Base-by-base conservation (phyloP, 2,797 vertebrate genomes). In the Mormyrops boulengeri region DNA sequence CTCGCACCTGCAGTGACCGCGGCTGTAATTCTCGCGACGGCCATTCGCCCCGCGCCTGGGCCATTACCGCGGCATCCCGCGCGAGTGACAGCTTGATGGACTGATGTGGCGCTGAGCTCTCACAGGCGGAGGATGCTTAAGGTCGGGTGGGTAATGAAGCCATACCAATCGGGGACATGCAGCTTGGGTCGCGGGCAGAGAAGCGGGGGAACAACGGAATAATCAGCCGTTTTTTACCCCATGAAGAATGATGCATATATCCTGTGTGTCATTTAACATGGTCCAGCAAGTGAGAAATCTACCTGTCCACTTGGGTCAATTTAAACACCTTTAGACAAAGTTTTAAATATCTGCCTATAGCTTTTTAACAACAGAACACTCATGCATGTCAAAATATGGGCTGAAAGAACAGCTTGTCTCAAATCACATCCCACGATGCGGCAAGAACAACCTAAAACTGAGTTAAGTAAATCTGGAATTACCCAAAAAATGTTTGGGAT, bases 81-180 rank as follows among this genome's bases (percentile, higher is more conserved):
- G 47, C 92, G 92, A 95, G 90, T 94, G 94, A 94, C 93, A 94
- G 93, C 50, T 62, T 93, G 93, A 94, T 93, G 89, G 94, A 94
- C 92, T 92, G 93, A 92, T 93, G 93, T 92, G 4, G 85, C 90
- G 89, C 90, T 87, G 17, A 92, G 94, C 94, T 94, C 94, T 93
- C 60, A 88, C 92, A 30, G 89, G 90, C 80, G 34, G 90, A 92
- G 93, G 95, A 93, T 92, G 87, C 86, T 88, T 55, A 26, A 90
- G 91, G 93, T 94, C 92, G 87, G 38, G 0, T 91, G 91, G 90
- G 93, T 94, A 95, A 95, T 94, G 94, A 95, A 89, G 92, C 93
- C 92, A 94, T 95, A 92, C 93, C 94, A 94, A 94, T 94, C 91
- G 93, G 90, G 73, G 26, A 91, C 88, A 88, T 6, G 90, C 93